Percentiles rank a stretch among this genome's conserved stretches.
phyloP scores from a whole-genome alignment of 2,113 vertebrate species.

The Psammodynastes pulverulentus region DNA sequence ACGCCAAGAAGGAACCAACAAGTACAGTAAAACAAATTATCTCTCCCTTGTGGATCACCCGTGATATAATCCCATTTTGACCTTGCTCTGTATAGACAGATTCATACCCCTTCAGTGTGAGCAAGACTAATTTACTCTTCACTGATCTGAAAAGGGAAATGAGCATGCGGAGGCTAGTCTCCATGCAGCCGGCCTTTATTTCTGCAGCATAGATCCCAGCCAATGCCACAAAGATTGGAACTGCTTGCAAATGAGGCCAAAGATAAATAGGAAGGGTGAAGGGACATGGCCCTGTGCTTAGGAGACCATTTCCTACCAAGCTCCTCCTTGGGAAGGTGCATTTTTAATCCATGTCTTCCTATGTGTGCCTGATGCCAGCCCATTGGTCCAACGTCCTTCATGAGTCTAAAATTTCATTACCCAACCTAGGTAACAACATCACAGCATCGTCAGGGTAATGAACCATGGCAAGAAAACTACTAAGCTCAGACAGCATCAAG shows the following conservation, averaged over 20 bases:
- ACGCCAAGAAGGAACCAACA: not conserved
- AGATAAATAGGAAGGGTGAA: not conserved
- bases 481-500: not conserved
- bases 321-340: not conserved
- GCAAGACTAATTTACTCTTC: not conserved
- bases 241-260: not conserved
- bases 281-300: not conserved
- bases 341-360: not conserved
- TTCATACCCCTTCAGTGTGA: not conserved
- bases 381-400: not conserved
- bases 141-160: not conserved
- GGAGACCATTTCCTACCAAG: not conserved
- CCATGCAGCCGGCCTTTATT: not conserved
- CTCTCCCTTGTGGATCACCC: not conserved
- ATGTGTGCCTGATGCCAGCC: not conserved
- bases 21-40: not conserved
- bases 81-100: not conserved
- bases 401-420: not conserved
- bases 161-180: not conserved
- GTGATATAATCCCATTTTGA: not conserved
- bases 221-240: not conserved
- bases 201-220: not conserved
- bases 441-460: not conserved
- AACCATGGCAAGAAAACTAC: not conserved
- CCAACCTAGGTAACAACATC: not conserved